phyloP scores from a whole-genome alignment of 2,797 vertebrate species.

The Sebastolobus alascanus region DNA sequence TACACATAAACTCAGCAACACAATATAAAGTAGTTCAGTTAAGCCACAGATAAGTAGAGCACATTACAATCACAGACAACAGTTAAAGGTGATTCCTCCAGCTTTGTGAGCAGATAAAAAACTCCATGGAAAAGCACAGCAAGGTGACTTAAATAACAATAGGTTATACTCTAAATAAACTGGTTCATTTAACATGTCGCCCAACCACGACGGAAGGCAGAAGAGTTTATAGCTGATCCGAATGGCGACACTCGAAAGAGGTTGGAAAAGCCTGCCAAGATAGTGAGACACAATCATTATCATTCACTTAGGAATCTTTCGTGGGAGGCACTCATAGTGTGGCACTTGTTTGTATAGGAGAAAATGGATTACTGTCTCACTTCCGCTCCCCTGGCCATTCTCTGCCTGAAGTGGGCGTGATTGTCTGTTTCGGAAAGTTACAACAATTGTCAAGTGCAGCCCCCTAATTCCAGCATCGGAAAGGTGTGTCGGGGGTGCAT shows the following conservation, averaged over 20 bases:
- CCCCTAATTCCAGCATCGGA: neutral
- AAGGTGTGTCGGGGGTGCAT: neutral
- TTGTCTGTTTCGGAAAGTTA: neutral
- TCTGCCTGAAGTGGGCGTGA: neutral
- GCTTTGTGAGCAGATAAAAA: slow-evolving; percentile 9
- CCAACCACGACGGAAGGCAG: neutral
- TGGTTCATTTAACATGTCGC: neutral
- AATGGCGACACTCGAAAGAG: neutral
- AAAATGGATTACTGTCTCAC: neutral
- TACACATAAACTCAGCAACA: neutral
- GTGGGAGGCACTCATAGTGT: neutral
- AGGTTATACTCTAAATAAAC: neutral
- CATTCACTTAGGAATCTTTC: neutral
- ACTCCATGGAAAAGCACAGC: neutral
- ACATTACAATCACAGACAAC: neutral
- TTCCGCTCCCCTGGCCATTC: neutral
- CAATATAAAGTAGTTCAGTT: neutral
- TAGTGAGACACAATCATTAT: neutral
- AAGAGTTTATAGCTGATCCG: neutral
- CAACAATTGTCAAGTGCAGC: neutral
- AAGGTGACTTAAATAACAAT: neutral
- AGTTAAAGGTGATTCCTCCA: slow-evolving; percentile 5
- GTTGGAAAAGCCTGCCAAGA: neutral
- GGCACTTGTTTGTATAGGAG: neutral
- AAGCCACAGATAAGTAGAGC: neutral